These are phyloP conservation scores for Ligdia adustata DNA, from an alignment of 2,888 invertebrate genomes.

Conservation along the genomic window DNA sequence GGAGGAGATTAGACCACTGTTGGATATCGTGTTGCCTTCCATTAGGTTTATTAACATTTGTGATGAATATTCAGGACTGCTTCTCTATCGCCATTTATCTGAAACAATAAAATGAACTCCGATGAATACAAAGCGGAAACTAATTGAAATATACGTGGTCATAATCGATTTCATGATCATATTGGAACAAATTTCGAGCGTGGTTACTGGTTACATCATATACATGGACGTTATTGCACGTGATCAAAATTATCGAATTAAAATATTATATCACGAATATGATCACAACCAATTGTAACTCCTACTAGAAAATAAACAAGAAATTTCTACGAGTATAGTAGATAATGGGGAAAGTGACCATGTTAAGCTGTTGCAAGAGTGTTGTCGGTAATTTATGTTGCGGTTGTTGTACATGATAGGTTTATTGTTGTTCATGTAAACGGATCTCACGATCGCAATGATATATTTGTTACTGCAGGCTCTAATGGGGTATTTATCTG, in stretches of 20 bases:
- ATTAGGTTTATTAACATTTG: conserved; percentile 74
- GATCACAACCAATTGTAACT: conserved; percentile 35
- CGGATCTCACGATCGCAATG: conserved; percentile 32
- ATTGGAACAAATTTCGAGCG: conserved; percentile 20
- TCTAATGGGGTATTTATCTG: background rate
- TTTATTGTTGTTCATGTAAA: conserved; percentile 30
- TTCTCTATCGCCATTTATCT: conserved; percentile 80
- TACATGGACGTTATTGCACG: background rate
- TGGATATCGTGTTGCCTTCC: conserved; percentile 70
- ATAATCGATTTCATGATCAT: conserved; percentile 18
- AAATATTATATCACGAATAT: conserved; percentile 31
- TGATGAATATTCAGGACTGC: conserved; percentile 58
- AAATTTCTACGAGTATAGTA: conserved; percentile 1
- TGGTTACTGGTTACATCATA: conserved; percentile 42
- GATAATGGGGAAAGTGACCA: conserved; percentile 45
- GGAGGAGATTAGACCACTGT: conserved; percentile 66
- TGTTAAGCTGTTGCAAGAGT: conserved; percentile 35
- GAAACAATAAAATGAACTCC: conserved; percentile 56
- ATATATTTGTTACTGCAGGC: conserved; percentile 18
- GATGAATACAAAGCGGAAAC: conserved; percentile 19
- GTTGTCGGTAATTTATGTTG: conserved; percentile 37
- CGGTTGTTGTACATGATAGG: conserved; percentile 18
- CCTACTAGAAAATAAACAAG: conserved; percentile 1
- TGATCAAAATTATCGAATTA: conserved; percentile 32
- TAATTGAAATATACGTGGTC: conserved; percentile 21